These are phyloP conservation scores for Amblyteles armatorius DNA, from an alignment of 2,888 invertebrate genomes.

Conservation along the genomic window DNA sequence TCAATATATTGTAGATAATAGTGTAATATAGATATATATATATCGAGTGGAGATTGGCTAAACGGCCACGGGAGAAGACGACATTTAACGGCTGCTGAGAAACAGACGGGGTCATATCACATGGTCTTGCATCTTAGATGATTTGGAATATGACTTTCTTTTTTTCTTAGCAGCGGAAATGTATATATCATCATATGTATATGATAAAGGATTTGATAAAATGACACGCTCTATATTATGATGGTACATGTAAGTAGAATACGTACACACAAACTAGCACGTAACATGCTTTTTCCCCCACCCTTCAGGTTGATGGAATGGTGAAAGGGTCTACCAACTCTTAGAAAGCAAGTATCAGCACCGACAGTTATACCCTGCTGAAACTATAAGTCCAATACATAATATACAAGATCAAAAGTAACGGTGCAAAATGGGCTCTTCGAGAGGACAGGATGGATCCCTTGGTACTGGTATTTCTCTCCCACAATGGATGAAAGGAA, in stretches of 20 bases:
- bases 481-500: conserved; percentile 92
- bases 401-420: conserved; percentile 17
- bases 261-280: no score
- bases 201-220: no score
- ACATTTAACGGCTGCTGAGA: no score
- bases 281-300: no score
- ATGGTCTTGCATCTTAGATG: no score
- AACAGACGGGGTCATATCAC: no score
- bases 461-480: conserved; percentile 86
- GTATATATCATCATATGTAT: no score
- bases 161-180: no score
- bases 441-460: conserved; percentile 80
- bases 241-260: no score
- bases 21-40: not conserved
- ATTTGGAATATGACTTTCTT: no score
- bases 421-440: conserved; percentile 77
- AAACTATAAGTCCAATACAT: not conserved
- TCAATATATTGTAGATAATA: not conserved
- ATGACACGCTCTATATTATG: no score
- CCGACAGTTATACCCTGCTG: not conserved
- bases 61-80: no score
- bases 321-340: conserved; percentile 67
- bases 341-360: conserved; percentile 59
- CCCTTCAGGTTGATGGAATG: conserved; percentile 67
- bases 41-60: not conserved